These are phyloP conservation scores for Tachycineta bicolor DNA, from an alignment of 2,113 vertebrate genomes.

Conservation along the genomic window DNA sequence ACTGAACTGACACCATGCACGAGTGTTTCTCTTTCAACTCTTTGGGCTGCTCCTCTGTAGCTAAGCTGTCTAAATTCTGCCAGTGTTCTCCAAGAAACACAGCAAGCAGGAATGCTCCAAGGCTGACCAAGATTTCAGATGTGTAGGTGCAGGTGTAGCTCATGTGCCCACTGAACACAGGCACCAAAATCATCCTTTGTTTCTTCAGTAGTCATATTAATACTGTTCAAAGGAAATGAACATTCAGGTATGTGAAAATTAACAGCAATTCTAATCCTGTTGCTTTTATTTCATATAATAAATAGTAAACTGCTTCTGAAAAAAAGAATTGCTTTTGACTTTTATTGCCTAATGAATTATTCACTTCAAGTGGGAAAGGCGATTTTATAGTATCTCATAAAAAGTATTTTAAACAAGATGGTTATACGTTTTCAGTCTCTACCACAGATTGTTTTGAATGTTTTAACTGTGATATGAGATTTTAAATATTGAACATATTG, in stretches of 20 bases:
- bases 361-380: not conserved
- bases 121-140: not conserved
- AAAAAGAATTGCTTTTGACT: not conserved
- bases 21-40: not conserved
- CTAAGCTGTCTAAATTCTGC: not conserved
- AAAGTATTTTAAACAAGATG: not conserved
- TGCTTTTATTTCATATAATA: slow-evolving; percentile 13
- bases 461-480: not conserved
- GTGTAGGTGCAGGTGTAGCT: not conserved
- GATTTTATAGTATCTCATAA: not conserved
- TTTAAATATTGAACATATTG: slow-evolving; percentile 19
- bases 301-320: slow-evolving; percentile 1
- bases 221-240: not conserved
- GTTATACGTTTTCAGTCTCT: not conserved
- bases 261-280: not conserved
- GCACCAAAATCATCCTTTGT: not conserved
- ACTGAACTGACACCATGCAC: not conserved
- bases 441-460: not conserved
- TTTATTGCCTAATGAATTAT: slow-evolving; percentile 31
- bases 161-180: not conserved
- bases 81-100: not conserved
- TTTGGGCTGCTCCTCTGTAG: not conserved
- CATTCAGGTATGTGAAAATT: not conserved
- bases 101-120: not conserved
- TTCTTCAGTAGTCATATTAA: not conserved